Conservation (phyloP, 2,113 vertebrate species). For the Polypterus bichir region DNA sequence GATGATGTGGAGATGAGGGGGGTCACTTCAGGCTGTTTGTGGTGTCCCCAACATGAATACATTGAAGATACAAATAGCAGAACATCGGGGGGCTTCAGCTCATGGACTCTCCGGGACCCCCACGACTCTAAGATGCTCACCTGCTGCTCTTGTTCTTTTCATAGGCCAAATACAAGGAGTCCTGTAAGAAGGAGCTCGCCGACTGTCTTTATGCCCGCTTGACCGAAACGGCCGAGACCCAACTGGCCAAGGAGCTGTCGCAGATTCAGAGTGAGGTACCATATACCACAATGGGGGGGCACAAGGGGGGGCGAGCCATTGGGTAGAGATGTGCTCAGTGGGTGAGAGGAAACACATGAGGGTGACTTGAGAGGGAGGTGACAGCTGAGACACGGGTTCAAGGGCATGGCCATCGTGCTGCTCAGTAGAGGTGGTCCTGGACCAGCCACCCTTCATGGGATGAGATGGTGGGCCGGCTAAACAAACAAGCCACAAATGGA, state of each 20-base stretch:
- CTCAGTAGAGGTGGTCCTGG: no score
- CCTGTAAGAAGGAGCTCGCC: constrained; percentile 19
- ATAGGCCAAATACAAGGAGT: constrained; percentile 39
- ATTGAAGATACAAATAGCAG: not conserved
- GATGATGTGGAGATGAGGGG: no score
- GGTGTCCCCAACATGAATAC: not conserved
- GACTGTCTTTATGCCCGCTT: constrained; percentile 31
- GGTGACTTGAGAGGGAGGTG: constrained; percentile 37
- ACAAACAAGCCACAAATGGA: no score
- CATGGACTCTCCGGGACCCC: constrained; percentile 17
- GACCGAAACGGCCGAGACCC: constrained; percentile 29
- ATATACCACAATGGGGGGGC: not conserved
- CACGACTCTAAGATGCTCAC: no score
- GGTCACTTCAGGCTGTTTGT: no score
- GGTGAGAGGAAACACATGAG: constrained; percentile 30
- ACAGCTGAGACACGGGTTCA: constrained; percentile 22
- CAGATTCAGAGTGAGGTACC: constrained; percentile 41
- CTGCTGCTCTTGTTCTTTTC: constrained; percentile 1
- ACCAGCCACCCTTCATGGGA: no score
- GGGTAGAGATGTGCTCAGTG: constrained; percentile 32
- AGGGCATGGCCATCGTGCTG: no score
- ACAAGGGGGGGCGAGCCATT: constrained; percentile 20
- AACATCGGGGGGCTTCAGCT: constrained; percentile 30
- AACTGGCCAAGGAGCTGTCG: constrained; percentile 27
- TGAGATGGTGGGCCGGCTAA: no score